Base-by-base conservation (phyloP, 2,888 invertebrate species). In the Drosophila paranaensis region DNA sequence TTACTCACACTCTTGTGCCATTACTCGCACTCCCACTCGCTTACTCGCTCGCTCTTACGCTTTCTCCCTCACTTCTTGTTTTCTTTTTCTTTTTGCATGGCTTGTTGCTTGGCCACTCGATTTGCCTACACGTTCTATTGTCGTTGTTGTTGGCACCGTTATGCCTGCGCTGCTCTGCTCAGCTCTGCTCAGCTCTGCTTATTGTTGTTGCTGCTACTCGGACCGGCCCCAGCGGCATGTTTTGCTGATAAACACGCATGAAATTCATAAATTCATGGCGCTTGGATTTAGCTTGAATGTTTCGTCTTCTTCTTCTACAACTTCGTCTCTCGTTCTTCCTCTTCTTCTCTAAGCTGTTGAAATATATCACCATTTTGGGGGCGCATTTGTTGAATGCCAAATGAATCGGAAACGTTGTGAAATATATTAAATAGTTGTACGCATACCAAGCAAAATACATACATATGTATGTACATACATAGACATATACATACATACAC, bases 191-290 rank as follows among this genome's bases (percentile, higher is more conserved):
- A 6, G 30, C 30, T 33, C 30, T 33, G 30, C 30, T 33, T 48
- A 2, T 6, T 25, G 25, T 13, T 42, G 42, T 6, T 43, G 20
- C 10, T 65, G 46, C 11, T 46, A 55, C 40, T 82, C 55, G 58
- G 53, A 56, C 50, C 37, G 48, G 53, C 60, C 60, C 70, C 81
- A 65, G 60, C 62, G 78, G 79, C 84, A 73, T 88, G 84, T 77
- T 87, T 74, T 65, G 61, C 88, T 87, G 83, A 84, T 84, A 84
- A 89, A 69, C 85, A 89, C 88, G 89, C 88, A 84, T 79, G 40
- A 79, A 84, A 84, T 83, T 83, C 89, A 88, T 88, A 87, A 87
- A 83, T 89, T 89, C 82, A 74, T 69, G 42, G 45, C 43, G 50
- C 51, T 68, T 50, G 71, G 65, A 70, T 77, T 80, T 70, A 60